Evolutionary conservation across 2,888 invertebrate genomes (phyloP).

Genomic region (Deroplatys truncata): DNA sequence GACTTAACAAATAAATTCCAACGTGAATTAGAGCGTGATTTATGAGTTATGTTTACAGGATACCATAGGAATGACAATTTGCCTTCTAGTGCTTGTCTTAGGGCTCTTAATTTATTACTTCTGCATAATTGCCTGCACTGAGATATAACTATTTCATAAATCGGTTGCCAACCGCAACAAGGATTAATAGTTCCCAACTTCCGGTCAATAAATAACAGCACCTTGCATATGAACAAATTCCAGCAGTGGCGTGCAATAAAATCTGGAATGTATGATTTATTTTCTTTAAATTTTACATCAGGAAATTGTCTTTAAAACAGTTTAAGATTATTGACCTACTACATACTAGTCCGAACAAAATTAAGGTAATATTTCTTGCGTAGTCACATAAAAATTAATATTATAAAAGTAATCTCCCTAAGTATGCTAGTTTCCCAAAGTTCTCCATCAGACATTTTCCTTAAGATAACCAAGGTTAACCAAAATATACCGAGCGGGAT

Average conservation of each 20-base stretch:
- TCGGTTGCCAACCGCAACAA: not conserved
- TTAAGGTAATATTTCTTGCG: too few relatives aligned
- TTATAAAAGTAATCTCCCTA: too few relatives aligned
- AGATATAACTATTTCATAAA: not conserved
- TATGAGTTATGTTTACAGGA: not conserved
- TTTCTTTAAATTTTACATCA: too few relatives aligned
- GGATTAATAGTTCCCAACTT: not conserved
- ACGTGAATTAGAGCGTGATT: not conserved
- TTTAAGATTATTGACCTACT: too few relatives aligned
- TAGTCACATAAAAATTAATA: too few relatives aligned
- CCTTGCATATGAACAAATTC: not conserved
- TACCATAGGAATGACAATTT: not conserved
- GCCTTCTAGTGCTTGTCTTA: not conserved
- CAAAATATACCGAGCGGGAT: too few relatives aligned
- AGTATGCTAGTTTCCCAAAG: too few relatives aligned
- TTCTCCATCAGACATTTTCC: too few relatives aligned
- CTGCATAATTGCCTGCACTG: not conserved
- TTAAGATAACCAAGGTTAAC: too few relatives aligned
- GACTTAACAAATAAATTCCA: not conserved
- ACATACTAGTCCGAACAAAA: too few relatives aligned
- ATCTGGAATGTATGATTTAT: too few relatives aligned
- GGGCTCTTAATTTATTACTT: not conserved
- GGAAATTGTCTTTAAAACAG: too few relatives aligned
- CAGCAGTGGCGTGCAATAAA: not conserved
- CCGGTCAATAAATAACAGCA: not conserved